Percentiles rank a stretch among this genome's conserved stretches.
Evolutionary conservation across 2,888 invertebrate genomes (phyloP).

Genomic region (Bedellia somnulentella): DNA sequence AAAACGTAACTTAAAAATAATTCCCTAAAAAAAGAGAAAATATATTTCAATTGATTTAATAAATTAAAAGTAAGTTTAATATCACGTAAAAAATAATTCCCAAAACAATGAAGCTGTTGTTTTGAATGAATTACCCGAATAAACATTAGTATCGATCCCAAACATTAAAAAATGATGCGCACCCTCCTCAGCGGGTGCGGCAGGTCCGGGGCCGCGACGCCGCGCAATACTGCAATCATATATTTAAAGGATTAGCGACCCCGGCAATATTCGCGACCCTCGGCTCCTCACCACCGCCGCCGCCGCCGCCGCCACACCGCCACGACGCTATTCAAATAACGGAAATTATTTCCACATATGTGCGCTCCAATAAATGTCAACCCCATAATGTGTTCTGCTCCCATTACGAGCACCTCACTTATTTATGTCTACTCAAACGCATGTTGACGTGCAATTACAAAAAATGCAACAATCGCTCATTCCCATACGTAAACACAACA

Average conservation of each 20-base stretch:
- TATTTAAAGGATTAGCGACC: constrained; percentile 57
- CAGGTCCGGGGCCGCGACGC: constrained; percentile 30
- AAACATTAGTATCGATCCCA: constrained; percentile 49
- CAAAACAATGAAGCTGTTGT: no score
- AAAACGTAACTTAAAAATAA: no score
- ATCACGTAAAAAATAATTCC: no score
- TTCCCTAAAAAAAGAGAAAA: no score
- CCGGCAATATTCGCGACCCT: constrained; percentile 57
- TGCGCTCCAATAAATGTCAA: constrained; percentile 59
- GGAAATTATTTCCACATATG: constrained; percentile 60
- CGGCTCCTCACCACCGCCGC: no score
- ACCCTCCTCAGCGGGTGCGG: constrained; percentile 27
- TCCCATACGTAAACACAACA: constrained; percentile 8
- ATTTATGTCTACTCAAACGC: neutral
- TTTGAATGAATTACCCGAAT: constrained; percentile 22
- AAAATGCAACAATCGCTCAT: neutral
- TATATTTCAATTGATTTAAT: no score
- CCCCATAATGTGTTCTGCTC: no score
- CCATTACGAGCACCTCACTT: constrained; percentile 27
- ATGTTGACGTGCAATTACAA: neutral
- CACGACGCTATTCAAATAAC: constrained; percentile 52
- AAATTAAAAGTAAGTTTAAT: no score
- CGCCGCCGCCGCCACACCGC: constrained; percentile 20
- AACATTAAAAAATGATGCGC: constrained; percentile 37
- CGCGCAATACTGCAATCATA: constrained; percentile 52